A percentile compares a stretch with the other conserved stretches of the same genome.
phyloP scores from a whole-genome alignment of 1,140 invertebrate species.

The Chrysoperla carnea region DNA sequence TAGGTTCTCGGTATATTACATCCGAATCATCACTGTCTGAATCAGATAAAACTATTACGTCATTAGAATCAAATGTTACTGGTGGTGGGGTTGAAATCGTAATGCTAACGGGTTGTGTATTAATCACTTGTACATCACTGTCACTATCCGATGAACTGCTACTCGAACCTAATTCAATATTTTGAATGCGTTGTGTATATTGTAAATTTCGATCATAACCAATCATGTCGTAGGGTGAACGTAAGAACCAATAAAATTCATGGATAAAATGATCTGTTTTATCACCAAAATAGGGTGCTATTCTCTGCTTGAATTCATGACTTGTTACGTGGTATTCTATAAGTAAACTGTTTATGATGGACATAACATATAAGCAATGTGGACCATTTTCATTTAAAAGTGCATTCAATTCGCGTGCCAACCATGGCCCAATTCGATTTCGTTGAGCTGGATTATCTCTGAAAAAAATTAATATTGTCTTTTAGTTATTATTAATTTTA shows the following conservation, averaged over 20 bases:
- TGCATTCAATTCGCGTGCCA: constrained; percentile 68
- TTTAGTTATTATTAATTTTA: too few relatives aligned
- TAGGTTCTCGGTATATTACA: constrained; percentile 12
- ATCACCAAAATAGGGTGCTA: constrained; percentile 35
- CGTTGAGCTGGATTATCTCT: constrained; percentile 60
- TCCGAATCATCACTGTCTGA: constrained; percentile 13
- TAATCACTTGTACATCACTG: constrained; percentile 4
- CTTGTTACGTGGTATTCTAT: constrained; percentile 52
- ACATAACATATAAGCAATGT: constrained; percentile 40
- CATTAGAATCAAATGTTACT: not conserved
- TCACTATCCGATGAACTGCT: constrained; percentile 7
- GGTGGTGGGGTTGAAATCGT: too few relatives aligned
- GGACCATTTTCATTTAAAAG: constrained; percentile 41
- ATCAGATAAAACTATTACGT: constrained; percentile 13
- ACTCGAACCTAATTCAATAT: constrained; percentile 4
- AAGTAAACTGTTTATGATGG: constrained; percentile 50
- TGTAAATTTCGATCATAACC: constrained; percentile 43
- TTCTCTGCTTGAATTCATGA: constrained; percentile 41
- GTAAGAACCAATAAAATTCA: constrained; percentile 74
- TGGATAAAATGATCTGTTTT: constrained; percentile 71
- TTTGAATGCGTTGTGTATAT: constrained; percentile 14
- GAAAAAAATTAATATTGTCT: constrained; percentile 16
- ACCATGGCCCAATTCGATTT: constrained; percentile 70
- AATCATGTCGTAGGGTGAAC: constrained; percentile 66
- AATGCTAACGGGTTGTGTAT: too few relatives aligned